These are phyloP conservation scores for Limenitis arthemis DNA, from an alignment of 2,888 invertebrate genomes.

Conservation along the genomic window DNA sequence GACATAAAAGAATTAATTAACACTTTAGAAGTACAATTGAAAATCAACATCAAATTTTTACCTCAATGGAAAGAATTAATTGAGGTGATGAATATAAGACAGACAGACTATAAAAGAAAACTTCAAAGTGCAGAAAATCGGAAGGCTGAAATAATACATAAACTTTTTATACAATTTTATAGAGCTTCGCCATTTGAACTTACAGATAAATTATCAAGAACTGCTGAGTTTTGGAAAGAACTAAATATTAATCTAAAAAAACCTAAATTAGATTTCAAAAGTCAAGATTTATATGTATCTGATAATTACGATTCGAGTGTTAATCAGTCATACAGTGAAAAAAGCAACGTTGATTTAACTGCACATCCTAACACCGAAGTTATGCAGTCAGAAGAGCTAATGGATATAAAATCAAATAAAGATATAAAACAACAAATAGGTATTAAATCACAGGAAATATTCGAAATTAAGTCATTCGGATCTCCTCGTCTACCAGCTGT, in stretches of 20 bases:
- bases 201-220: conserved; percentile 42
- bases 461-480: conserved; percentile 19
- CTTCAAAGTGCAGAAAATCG: conserved; percentile 40
- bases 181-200: conserved; percentile 50
- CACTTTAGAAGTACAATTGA: conserved; percentile 39
- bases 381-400: conserved; percentile 18
- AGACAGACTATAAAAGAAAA: conserved; percentile 38
- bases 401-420: conserved; percentile 19
- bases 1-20: conserved; percentile 43
- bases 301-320: not conserved
- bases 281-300: conserved; percentile 4
- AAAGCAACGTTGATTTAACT: conserved; percentile 24
- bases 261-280: conserved; percentile 7
- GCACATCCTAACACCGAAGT: conserved; percentile 47
- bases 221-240: conserved; percentile 40
- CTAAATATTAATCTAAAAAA: conserved; percentile 27
- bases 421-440: conserved; percentile 16
- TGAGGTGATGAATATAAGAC: conserved; percentile 35
- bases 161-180: conserved; percentile 39
- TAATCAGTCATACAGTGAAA: conserved; percentile 25
- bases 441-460: conserved; percentile 23
- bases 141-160: conserved; percentile 44
- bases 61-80: conserved; percentile 47
- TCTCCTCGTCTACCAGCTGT: conserved; percentile 32
- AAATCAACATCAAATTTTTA: conserved; percentile 43